Base-by-base conservation (phyloP, 1,140 invertebrate genomes). In the Andrena cerasifolii region DNA sequence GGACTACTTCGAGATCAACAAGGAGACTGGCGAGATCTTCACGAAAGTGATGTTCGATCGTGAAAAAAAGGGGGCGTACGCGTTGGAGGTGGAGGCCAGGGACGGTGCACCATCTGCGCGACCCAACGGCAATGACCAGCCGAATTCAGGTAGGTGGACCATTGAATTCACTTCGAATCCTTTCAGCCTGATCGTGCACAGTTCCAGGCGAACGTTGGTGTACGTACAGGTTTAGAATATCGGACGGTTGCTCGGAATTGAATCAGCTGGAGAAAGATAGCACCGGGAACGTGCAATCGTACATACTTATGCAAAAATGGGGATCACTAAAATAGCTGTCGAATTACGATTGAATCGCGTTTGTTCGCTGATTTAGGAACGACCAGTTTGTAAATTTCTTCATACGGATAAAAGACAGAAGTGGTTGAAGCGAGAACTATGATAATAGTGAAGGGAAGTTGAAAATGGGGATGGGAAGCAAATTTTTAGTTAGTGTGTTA, bases 31-130 rank as follows among this genome's bases (percentile, higher is more conserved):
- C 0, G 97, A 98, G 92, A 96, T 99, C 83, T 98, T 97, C 92
- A 99, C 98, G 3, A 98, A 98, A 91, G 94, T 97, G 58, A 96
- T 98, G 78, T 99, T 99, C 94, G 97, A 98, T 94, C 96, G 98
- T 79, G 97, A 98, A 91, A 98, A 98, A 93, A 97, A 98, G 90
- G 97, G 97, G 24, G 98, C 98, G 36, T 99, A 99, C 92, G 98
- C 98, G 12, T 92, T 99, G 82, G 97, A 98, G 89, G 97, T 99
- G 73, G 97, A 98, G 89, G 98, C 98, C 0, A 94, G 97, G 59
- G 98, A 99, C 91, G 98, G 98, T 56, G 97, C 97, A 68, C 96
- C 98, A 12, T 99, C 98, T 1, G 98, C 97, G 21, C 93, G 98
- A 78, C 98, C 98, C 1, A 98, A 98, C 90, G 96, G 96, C 87